Evolutionary conservation across 1,140 invertebrate species (phyloP).

Genomic region (Manduca sexta): DNA sequence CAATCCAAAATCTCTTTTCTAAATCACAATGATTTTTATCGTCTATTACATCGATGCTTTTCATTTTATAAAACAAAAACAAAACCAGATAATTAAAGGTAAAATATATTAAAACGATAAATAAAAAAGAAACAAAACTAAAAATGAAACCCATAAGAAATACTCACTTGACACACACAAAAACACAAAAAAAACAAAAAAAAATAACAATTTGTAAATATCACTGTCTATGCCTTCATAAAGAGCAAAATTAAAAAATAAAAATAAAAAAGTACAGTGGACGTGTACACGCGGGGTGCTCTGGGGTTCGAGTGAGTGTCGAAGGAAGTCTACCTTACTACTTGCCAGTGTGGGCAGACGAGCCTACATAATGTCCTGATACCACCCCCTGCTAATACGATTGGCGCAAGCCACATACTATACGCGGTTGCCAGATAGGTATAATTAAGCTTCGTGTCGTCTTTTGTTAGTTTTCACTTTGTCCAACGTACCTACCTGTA

Average conservation of each 20-base stretch:
- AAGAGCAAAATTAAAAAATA: neutral
- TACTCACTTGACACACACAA: constrained; percentile 26
- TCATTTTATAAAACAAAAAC: no score
- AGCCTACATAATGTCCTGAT: constrained; percentile 20
- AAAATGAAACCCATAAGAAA: constrained; percentile 5
- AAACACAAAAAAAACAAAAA: constrained; percentile 21
- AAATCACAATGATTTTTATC: no score
- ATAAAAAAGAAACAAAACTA: constrained; percentile 10
- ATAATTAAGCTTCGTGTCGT: neutral
- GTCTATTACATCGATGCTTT: no score
- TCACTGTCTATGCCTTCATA: neutral
- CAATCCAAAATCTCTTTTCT: no score
- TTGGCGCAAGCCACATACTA: constrained; percentile 16
- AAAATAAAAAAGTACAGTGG: constrained; percentile 4
- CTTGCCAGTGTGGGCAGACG: constrained; percentile 19
- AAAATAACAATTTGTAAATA: neutral
- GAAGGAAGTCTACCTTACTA: constrained; percentile 34
- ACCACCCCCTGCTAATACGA: constrained; percentile 20
- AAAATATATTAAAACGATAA: constrained; percentile 3
- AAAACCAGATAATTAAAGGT: no score
- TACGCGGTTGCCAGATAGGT: neutral
- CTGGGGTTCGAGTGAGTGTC: constrained; percentile 44
- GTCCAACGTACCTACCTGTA: no score
- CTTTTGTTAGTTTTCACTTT: no score
- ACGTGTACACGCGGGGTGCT: constrained; percentile 36